A percentile compares a stretch with the other conserved stretches of the same genome.
Evolutionary conservation across 2,113 vertebrate species (phyloP).

Genomic region (Cyphomyrus plagiostoma): DNA sequence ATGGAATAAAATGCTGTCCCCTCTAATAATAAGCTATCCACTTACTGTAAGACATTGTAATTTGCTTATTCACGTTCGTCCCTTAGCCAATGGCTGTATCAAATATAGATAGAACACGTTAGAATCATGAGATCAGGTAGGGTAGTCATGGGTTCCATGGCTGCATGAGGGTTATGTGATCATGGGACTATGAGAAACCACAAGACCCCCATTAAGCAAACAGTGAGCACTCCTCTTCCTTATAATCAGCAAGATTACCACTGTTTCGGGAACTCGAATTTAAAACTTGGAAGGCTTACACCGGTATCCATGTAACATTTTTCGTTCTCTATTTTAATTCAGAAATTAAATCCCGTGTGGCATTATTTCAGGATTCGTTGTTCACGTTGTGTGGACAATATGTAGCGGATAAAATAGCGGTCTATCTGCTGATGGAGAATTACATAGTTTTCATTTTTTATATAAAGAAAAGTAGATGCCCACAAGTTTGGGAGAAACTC

Average conservation of each 20-base stretch:
- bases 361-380: neutral
- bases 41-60: conserved; percentile 18
- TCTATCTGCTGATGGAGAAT: neutral
- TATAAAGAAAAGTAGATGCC: neutral
- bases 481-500: neutral
- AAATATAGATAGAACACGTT: neutral
- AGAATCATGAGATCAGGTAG: neutral
- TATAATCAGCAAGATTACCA: conserved; percentile 24
- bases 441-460: neutral
- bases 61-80: neutral
- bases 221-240: conserved; percentile 31
- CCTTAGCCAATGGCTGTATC: neutral
- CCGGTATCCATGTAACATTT: neutral
- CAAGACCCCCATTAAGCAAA: conserved; percentile 52
- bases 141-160: conserved; percentile 43
- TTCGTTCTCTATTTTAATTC: neutral
- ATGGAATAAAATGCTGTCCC: neutral
- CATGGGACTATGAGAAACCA: conserved; percentile 52
- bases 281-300: neutral
- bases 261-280: conserved; percentile 14
- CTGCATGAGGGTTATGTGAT: conserved; percentile 30
- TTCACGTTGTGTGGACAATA: neutral
- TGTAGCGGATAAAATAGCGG: neutral
- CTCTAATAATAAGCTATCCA: neutral
- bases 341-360: neutral